A percentile compares a stretch with the other conserved stretches of the same genome.
Evolutionary conservation across 2,797 vertebrate genomes (phyloP).

Genomic region (Pyrrhura leucotis): DNA sequence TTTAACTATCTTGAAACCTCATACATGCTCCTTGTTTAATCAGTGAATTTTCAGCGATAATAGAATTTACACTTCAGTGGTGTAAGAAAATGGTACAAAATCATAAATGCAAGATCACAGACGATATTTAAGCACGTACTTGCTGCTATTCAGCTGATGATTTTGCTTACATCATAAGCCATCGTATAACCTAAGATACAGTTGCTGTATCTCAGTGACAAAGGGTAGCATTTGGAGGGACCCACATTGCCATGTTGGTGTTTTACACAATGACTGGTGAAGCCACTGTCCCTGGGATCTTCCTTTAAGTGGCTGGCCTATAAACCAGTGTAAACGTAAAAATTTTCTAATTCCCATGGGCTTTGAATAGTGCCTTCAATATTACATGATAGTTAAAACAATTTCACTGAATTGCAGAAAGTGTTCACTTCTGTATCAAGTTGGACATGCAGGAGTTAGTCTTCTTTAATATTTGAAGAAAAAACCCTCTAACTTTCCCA

Average conservation of each 20-base stretch:
- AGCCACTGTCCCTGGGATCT: background rate
- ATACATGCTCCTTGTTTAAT: background rate
- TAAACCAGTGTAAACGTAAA: background rate
- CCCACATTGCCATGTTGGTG: background rate
- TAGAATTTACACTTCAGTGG: constrained; percentile 64
- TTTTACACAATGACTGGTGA: background rate
- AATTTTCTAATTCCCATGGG: background rate
- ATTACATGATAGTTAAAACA: background rate
- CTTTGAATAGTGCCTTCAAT: background rate
- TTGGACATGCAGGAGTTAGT: background rate
- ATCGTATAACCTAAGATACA: background rate
- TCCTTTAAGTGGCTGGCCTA: background rate
- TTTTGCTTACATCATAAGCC: background rate
- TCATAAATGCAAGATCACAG: background rate
- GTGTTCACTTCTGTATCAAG: background rate
- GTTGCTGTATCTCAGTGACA: background rate
- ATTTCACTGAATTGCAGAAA: constrained; percentile 8
- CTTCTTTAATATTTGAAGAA: background rate
- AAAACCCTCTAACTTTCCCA: background rate
- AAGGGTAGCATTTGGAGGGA: background rate
- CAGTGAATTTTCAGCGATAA: constrained; percentile 21
- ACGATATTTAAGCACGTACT: background rate
- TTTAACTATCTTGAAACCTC: background rate
- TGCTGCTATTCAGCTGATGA: background rate
- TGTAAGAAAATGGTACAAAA: constrained; percentile 34